Conservation (phyloP, 2,113 vertebrate species). For the Pristiophorus japonicus region DNA sequence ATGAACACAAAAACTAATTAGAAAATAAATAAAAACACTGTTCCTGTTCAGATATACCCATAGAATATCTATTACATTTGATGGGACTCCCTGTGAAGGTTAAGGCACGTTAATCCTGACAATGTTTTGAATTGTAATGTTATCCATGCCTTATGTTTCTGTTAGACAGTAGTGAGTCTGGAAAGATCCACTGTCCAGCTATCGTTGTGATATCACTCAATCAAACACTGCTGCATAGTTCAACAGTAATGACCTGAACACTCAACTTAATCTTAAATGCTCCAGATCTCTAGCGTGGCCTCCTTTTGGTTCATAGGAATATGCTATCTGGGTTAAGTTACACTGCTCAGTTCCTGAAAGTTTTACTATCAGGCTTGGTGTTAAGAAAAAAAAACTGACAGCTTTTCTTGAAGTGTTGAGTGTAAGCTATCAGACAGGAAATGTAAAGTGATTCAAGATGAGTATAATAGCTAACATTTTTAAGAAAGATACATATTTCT, state of each 20-base stretch:
- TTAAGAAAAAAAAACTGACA: conserved; percentile 22
- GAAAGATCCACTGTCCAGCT: conserved; percentile 57
- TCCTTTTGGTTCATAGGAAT: conserved; percentile 34
- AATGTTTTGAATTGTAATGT: conserved; percentile 61
- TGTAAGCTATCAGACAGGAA: conserved; percentile 34
- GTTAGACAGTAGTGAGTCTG: conserved; percentile 52
- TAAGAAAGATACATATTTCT: conserved; percentile 2
- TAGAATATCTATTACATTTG: conserved; percentile 59
- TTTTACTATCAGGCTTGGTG: conserved; percentile 42
- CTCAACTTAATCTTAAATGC: conserved; percentile 45
- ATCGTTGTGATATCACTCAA: conserved; percentile 56
- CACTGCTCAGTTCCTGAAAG: conserved; percentile 42
- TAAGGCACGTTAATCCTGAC: conserved; percentile 62
- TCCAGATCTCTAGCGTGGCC: conserved; percentile 39
- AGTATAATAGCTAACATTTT: conserved; percentile 25
- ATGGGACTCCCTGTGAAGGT: conserved; percentile 54
- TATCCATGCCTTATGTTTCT: conserved; percentile 62
- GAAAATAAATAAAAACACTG: conserved; percentile 56
- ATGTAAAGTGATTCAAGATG: conserved; percentile 36
- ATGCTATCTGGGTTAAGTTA: conserved; percentile 43
- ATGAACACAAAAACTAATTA: too few relatives aligned
- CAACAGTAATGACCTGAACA: conserved; percentile 43
- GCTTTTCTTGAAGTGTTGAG: conserved; percentile 41
- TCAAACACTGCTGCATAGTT: conserved; percentile 45
- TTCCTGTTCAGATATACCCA: conserved; percentile 70